These are phyloP conservation scores for Prunella strophiata DNA, from an alignment of 2,797 vertebrate species.

Conservation along the genomic window DNA sequence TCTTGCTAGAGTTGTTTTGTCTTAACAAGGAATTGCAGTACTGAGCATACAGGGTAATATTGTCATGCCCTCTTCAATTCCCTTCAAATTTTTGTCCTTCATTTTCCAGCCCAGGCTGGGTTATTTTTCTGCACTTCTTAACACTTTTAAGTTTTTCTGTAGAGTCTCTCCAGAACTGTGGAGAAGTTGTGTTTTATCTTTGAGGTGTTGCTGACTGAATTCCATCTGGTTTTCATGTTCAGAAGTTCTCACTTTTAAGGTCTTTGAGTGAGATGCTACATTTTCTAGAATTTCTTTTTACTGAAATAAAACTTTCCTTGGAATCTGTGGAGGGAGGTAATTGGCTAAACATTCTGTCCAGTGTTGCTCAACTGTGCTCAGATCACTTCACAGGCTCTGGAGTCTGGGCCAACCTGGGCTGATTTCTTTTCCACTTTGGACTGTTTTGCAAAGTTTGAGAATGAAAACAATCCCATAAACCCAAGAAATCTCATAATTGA, in stretches of 20 bases:
- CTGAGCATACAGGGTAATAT: background rate
- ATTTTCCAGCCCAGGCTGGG: background rate
- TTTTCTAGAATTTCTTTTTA: slow-evolving; percentile 11
- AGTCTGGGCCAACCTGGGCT: slow-evolving; percentile 15
- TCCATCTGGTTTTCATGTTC: slow-evolving; percentile 14
- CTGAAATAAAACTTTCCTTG: slow-evolving; percentile 29
- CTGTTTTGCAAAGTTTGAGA: slow-evolving; percentile 14
- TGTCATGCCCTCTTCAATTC: background rate
- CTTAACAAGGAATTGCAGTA: background rate
- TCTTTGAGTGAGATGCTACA: background rate
- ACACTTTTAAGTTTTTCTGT: background rate
- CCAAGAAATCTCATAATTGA: background rate
- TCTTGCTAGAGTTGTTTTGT: background rate
- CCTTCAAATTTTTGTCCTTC: background rate
- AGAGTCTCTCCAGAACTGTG: background rate
- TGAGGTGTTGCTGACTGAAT: slow-evolving; percentile 26
- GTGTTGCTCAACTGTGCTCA: slow-evolving; percentile 49
- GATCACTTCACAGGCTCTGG: background rate
- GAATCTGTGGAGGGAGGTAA: background rate
- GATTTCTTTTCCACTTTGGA: slow-evolving; percentile 57
- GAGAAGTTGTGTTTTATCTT: slow-evolving; percentile 9
- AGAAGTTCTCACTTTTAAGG: background rate
- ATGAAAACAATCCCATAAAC: slow-evolving; percentile 43
- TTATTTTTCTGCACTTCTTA: background rate
- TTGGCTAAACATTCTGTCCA: slow-evolving; percentile 30